Conservation (phyloP, 2,113 vertebrate species). For the Oceanodroma tethys region DNA sequence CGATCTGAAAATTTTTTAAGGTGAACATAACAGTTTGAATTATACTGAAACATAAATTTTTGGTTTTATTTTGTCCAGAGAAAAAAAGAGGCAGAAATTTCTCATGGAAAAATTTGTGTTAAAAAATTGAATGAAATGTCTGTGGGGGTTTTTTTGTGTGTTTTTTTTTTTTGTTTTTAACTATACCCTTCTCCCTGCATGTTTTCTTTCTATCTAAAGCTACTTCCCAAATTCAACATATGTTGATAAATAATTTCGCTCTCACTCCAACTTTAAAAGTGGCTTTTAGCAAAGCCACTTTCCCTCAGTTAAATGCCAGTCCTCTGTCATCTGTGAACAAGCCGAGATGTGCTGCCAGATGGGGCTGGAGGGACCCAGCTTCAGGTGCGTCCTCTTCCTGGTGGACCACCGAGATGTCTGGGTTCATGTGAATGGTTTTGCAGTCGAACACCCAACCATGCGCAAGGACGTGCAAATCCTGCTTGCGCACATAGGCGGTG, state of each 20-base stretch:
- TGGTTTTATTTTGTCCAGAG: not conserved
- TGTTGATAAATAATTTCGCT: not conserved
- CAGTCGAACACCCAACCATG: not conserved
- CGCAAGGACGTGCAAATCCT: too few relatives aligned
- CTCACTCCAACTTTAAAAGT: not conserved
- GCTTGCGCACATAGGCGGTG: rapidly evolving
- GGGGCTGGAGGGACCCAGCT: not conserved
- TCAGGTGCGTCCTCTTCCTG: not conserved
- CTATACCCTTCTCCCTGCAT: not conserved
- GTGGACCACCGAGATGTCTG: not conserved
- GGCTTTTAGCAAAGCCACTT: not conserved
- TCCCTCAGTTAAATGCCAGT: not conserved
- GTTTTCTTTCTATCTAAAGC: not conserved
- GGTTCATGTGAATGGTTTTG: not conserved
- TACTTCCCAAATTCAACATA: not conserved
- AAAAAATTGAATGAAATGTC: not conserved
- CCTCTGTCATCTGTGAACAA: too few relatives aligned
- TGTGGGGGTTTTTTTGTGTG: not conserved
- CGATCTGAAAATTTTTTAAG: not conserved
- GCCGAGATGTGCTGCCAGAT: not conserved
- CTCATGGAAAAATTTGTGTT: not conserved
- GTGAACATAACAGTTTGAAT: not conserved
- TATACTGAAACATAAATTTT: not conserved
- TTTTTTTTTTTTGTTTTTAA: not conserved
- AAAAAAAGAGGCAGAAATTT: not conserved